phyloP scores from a whole-genome alignment of 2,113 vertebrate species.

The Quiscalus mexicanus region DNA sequence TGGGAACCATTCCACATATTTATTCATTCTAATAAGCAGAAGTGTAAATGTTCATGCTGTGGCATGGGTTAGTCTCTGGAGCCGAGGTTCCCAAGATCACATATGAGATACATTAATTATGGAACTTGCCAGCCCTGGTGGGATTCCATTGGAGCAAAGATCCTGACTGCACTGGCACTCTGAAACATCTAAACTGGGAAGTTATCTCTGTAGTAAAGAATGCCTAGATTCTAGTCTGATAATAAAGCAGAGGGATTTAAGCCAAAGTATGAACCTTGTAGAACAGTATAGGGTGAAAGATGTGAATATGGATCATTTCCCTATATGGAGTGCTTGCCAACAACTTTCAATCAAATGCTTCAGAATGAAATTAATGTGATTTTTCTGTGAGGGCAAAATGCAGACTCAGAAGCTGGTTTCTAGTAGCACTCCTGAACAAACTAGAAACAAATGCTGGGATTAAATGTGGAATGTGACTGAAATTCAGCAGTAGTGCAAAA shows the following conservation, averaged over 20 bases:
- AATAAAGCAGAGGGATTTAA: slow-evolving; percentile 16
- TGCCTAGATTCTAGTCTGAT: slow-evolving; percentile 10
- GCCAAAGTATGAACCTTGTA: slow-evolving; percentile 1
- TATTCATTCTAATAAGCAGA: background rate
- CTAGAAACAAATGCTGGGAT: background rate
- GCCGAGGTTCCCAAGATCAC: background rate
- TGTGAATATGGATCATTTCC: background rate
- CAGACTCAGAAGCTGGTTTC: background rate
- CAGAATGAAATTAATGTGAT: background rate
- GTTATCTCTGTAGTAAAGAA: slow-evolving; percentile 14
- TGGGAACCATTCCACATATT: background rate
- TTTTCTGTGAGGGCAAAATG: background rate
- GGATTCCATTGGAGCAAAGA: background rate
- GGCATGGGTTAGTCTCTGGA: background rate
- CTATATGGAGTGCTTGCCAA: background rate
- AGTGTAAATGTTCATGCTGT: background rate
- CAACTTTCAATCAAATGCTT: background rate
- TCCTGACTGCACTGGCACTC: background rate
- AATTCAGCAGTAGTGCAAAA: background rate
- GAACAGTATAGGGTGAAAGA: background rate
- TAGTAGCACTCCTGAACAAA: background rate
- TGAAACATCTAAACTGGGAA: background rate
- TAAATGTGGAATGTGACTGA: background rate
- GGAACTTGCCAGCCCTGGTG: slow-evolving; percentile 13
- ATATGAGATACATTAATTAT: background rate